Percentiles rank a stretch among this genome's conserved stretches.
phyloP scores from a whole-genome alignment of 2,888 invertebrate species.

The Ophonus ardosiacus region DNA sequence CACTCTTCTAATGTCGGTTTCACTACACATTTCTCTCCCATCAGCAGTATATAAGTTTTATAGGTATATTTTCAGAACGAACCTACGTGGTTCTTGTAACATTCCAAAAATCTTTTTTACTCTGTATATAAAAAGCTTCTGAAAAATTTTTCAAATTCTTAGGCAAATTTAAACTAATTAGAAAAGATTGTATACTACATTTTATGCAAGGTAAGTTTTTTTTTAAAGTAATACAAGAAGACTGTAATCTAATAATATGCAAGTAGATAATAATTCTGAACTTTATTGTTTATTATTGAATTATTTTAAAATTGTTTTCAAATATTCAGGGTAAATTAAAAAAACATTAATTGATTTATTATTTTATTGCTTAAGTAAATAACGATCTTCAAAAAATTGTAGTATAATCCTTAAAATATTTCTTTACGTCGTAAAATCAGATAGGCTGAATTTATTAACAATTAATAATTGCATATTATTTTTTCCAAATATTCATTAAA shows the following conservation, averaged over 20 bases:
- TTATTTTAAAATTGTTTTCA: not conserved
- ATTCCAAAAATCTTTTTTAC: constrained; percentile 38
- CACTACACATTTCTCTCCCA: too few relatives aligned
- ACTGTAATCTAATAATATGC: constrained; percentile 7
- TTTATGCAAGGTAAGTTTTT: constrained; percentile 38
- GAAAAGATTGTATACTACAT: constrained; percentile 33
- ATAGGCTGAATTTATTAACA: not conserved
- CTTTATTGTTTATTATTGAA: not conserved
- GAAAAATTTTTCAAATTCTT: constrained; percentile 16
- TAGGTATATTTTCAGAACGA: too few relatives aligned
- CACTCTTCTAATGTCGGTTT: too few relatives aligned
- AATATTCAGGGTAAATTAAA: constrained; percentile 24
- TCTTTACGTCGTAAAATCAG: not conserved
- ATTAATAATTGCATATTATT: too few relatives aligned
- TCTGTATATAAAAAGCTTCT: constrained; percentile 41
- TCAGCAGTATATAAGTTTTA: too few relatives aligned
- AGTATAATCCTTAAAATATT: constrained; percentile 12
- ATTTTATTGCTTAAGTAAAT: constrained; percentile 21
- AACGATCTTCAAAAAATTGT: constrained; percentile 30
- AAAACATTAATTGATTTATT: not conserved
- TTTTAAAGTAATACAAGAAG: constrained; percentile 44
- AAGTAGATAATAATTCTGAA: constrained; percentile 1
- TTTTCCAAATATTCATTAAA: not conserved
- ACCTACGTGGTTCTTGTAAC: constrained; percentile 21
- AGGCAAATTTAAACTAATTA: constrained; percentile 8